Evolutionary conservation across 2,113 vertebrate species (phyloP), one percentile per base, ranked within the genome.

Genomic region (Grammomys surdaster): DNA sequence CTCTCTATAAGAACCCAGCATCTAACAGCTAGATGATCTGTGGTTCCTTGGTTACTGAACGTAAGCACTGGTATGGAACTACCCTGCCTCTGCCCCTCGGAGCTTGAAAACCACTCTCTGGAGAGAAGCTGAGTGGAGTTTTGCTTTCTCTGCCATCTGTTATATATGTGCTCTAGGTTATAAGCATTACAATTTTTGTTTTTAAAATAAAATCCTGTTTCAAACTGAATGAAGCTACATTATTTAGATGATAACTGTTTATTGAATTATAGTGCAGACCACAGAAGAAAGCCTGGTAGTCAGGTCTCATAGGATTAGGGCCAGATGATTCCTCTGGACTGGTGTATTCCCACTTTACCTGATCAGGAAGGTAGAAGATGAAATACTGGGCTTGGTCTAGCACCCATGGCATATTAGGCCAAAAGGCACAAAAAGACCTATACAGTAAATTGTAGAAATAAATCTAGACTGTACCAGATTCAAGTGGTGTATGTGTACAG

Each of bases 191-290:
- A 13, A 90, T 63, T 84, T 43, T 81, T 48, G 60, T 73, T 85
- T 31, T 67, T 33, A 67, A 33, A 36, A 12, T 77, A 28, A 84
- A 33, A 43, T 80, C 5, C 46, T 86, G 60, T 69, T 92, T 10
- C 65, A 78, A 60, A 70, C 40, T 84, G 56, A 75, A 81, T 86
- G 51, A 93, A 69, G 48, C 24, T 48, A 3, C 28, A 26, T 88
- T 67, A 40, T 87, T 89, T 60, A 91, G 36, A 86, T 93, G 36
- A 24, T 88, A 87, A 54, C 70, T 31, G 24, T 84, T 85, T 86
- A 73, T 88, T 89, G 40, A 81, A 76, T 77, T 95, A 82, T 13
- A 92, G 33, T 65, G 10, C 5, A 69, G 69, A 63, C 31, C 56
- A 67, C 4, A 60, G 24, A 93, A 87, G 70, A 84, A 89, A 96